Evolutionary conservation across 2,888 invertebrate genomes (phyloP), one percentile per base, ranked within the genome.

Genomic region (Villa cingulata): DNA sequence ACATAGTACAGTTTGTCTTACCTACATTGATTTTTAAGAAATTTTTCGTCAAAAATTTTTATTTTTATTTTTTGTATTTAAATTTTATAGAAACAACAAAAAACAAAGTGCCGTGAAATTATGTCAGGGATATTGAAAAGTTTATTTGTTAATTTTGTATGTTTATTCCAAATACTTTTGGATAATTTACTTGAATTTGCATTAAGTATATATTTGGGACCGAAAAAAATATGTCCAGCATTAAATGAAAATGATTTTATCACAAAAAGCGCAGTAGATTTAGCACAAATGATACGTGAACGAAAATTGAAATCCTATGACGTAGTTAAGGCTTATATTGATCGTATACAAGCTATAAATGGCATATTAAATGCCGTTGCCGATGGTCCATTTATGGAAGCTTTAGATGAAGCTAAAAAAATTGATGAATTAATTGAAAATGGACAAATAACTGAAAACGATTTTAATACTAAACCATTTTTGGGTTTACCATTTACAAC

Each of bases 401-500:
- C 94, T 0, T 60, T 94, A 1, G 68, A 78, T 41, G 87, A 91
- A 58, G 92, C 94, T 0, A 73, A 72, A 49, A 70, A 73, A 50
- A 75, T 89, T 6, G 94, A 95, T 64, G 65, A 71, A 41, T 69
- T 78, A 46, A 75, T 94, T 20, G 72, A 72, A 27, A 70, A 66
- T 39, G 77, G 77, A 1, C 62, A 70, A 37, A 70, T 81, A 45
- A 64, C 75, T 1, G 77, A 80, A 23, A 74, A 75, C 15, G 78
- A 83, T 56, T 78, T 84, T 51, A 70, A 73, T 43, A 68, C 75
- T 17, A 83, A 80, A 66, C 90, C 91, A 4, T 86, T 92, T 59
- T 72, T 95, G 46, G 82, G 95, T 9, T 83, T 96, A 7, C 95
- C 96, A 0, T 89, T 95, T 63, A 88, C 92, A 7, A 80, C 86